Evolutionary conservation across 2,113 vertebrate species (phyloP), one percentile per base, ranked within the genome.

Genomic region (Columba janthina): DNA sequence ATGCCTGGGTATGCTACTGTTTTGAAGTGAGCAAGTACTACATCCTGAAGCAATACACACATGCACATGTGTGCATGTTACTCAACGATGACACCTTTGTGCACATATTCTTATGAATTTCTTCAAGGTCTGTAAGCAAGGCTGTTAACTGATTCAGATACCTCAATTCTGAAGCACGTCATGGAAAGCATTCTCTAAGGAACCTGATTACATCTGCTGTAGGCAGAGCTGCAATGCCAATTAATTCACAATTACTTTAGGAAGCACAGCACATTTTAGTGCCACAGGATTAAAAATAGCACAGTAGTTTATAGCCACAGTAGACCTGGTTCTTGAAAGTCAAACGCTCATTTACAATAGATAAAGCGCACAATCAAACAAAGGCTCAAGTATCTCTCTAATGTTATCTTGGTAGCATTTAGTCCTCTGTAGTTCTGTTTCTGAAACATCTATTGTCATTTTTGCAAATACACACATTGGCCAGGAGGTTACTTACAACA

Each of bases 381-480:
- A 28, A 58, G 5, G 22, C 69, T 66, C 64, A 6, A 31, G 3
- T 7, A 46, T 6, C 54, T 46, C 40, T 29, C 76, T 57, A 9
- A 2, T 10, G 5, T 8, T 13, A 17, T 40, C 72, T 86, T 13
- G 34, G 72, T 12, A n/a, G 64, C 34, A 18, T 8, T 6, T 3
- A 42, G 8, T 6, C 11, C 42, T 25, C 34, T 6, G 7, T 6
- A 46, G 60, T 58, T 44, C 50, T 11, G 25, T 17, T 50, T 60
- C 58, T 50, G 46, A 36, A 28, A 28, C 44, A n/a, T 6, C 51
- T 64, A 28, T 36, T 69, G 80, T 11, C 50, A 28, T 32, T 57
- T 46, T 2, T 22, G 48, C 70, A 71, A 16, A 24, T 60, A 31
- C 56, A 48, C 1, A 0, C 2, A 0, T 2, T 28, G 77, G 89